Evolutionary conservation across 2,888 invertebrate genomes (phyloP).

Genomic region (Dinocampus coccinellae): DNA sequence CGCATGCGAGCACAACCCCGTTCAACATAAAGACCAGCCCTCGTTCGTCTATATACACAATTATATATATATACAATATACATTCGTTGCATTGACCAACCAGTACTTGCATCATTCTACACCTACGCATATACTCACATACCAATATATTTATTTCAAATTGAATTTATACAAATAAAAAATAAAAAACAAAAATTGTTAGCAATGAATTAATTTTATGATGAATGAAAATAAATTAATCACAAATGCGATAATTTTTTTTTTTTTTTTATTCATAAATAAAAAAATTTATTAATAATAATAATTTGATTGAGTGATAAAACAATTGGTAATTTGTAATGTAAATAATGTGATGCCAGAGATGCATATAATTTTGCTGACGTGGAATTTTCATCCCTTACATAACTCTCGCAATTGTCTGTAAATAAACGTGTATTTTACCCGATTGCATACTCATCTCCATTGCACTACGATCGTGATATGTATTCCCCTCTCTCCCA

Average conservation of each 20-base stretch:
- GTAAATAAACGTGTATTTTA: not conserved
- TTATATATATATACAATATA: conserved; percentile 12
- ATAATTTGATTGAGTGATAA: conserved; percentile 50
- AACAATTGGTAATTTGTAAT: not conserved
- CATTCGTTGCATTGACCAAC: conserved; percentile 32
- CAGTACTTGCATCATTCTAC: not conserved
- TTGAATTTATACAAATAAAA: too few relatives aligned
- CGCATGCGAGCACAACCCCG: conserved; percentile 45
- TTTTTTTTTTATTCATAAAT: too few relatives aligned
- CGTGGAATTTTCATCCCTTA: conserved; percentile 16
- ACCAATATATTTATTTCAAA: not conserved
- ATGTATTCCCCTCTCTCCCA: conserved; percentile 30
- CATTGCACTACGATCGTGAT: not conserved
- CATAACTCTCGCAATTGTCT: conserved; percentile 11
- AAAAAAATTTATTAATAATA: not conserved
- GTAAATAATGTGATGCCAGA: conserved; percentile 20
- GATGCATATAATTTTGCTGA: conserved; percentile 22
- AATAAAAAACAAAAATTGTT: too few relatives aligned
- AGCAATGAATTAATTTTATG: too few relatives aligned
- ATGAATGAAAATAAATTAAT: not conserved
- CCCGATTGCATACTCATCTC: conserved; percentile 1
- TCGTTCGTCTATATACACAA: conserved; percentile 36
- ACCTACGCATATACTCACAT: not conserved
- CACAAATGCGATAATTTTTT: too few relatives aligned
- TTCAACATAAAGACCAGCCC: conserved; percentile 52